Percentiles rank a stretch among this genome's conserved stretches.
phyloP scores from a whole-genome alignment of 1,140 invertebrate species.

The Parasteatoda tepidariorum region DNA sequence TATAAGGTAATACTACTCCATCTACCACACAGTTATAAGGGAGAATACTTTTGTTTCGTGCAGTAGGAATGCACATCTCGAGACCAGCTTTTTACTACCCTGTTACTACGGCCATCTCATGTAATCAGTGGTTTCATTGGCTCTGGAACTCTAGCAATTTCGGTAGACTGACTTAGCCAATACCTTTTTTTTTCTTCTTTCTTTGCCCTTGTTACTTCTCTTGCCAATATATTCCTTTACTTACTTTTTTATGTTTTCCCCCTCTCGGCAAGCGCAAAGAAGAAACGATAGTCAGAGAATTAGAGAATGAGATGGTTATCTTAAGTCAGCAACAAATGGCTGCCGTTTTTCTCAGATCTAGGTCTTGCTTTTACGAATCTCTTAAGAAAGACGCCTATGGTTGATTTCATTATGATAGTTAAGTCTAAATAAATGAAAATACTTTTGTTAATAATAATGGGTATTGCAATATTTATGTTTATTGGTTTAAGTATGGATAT shows the following conservation, averaged over 20 bases:
- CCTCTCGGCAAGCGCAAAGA: slow-evolving; percentile 22
- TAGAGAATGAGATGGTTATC: slow-evolving; percentile 53
- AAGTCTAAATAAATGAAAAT: no score
- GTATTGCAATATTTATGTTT: no score
- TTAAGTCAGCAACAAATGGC: slow-evolving; percentile 55
- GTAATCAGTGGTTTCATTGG: slow-evolving; percentile 55
- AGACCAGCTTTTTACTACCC: slow-evolving; percentile 37
- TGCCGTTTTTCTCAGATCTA: slow-evolving; percentile 18
- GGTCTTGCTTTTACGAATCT: background rate
- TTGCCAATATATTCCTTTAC: no score
- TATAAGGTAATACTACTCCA: no score
- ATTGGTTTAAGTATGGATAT: no score
- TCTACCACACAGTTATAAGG: no score
- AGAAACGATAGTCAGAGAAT: slow-evolving; percentile 51
- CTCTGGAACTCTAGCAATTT: slow-evolving; percentile 49
- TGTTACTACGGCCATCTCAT: slow-evolving; percentile 32
- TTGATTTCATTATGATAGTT: background rate
- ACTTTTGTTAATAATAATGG: no score
- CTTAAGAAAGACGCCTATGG: background rate
- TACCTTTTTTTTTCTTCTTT: background rate
- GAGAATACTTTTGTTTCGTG: no score
- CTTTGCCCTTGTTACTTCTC: no score
- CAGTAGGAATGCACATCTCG: background rate
- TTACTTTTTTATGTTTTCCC: slow-evolving; percentile 3
- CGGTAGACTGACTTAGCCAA: background rate